A percentile compares a stretch with the other conserved stretches of the same genome.
Evolutionary conservation across 2,888 invertebrate species (phyloP).

Genomic region (Endotricha flammealis): DNA sequence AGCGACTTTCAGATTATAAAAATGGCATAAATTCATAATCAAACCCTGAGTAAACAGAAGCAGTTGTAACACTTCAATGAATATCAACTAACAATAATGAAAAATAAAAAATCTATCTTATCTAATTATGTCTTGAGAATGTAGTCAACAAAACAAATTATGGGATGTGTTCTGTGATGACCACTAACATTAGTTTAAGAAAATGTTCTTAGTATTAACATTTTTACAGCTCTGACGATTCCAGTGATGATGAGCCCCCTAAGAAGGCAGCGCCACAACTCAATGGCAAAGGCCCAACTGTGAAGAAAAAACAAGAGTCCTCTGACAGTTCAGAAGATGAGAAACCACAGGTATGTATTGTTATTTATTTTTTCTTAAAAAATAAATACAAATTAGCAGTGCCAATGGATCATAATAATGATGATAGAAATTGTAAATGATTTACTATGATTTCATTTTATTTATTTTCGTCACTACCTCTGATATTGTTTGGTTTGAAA

Average conservation of each 20-base stretch:
- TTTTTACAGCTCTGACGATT: conserved; percentile 37
- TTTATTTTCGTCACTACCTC: conserved; percentile 64
- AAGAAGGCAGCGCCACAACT: conserved; percentile 37
- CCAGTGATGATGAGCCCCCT: conserved; percentile 43
- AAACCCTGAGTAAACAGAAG: no score
- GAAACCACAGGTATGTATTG: conserved; percentile 35
- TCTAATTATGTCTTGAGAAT: no score
- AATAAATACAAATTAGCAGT: background rate
- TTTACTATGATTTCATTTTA: conserved; percentile 22
- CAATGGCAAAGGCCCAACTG: conserved; percentile 48
- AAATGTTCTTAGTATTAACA: background rate
- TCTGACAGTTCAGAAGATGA: conserved; percentile 62
- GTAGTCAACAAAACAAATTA: no score
- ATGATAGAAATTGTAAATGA: conserved; percentile 43
- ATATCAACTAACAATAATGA: no score
- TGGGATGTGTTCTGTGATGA: no score
- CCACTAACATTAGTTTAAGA: no score
- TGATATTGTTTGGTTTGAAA: conserved; percentile 24
- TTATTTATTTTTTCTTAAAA: no score
- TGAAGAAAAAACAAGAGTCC: conserved; percentile 49
- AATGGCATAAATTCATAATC: no score
- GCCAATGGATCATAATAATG: conserved; percentile 5
- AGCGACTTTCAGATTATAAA: no score
- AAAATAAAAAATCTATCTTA: no score
- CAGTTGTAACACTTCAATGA: no score